These are phyloP conservation scores for Lycodopsis pacificus DNA, from an alignment of 2,797 vertebrate genomes.

Conservation along the genomic window DNA sequence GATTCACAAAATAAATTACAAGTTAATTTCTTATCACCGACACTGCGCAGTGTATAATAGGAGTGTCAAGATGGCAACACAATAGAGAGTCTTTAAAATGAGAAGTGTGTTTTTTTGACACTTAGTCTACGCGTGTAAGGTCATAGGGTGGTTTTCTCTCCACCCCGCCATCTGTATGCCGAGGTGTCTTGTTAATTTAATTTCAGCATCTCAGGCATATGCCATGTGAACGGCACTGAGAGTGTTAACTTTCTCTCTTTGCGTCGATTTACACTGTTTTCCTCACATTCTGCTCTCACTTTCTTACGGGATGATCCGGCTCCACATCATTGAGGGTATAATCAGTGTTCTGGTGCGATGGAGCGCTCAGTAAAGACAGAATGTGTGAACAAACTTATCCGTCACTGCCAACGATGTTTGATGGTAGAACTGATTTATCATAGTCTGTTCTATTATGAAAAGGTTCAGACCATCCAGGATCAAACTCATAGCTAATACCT, in stretches of 20 bases:
- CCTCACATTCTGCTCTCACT: constrained; percentile 57
- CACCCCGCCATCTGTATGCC: constrained; percentile 61
- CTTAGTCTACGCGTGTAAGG: constrained; percentile 52
- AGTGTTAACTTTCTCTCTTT: constrained; percentile 70
- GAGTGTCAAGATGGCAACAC: constrained; percentile 41
- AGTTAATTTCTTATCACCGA: constrained; percentile 29
- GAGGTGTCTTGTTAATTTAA: constrained; percentile 75
- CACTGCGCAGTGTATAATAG: background rate
- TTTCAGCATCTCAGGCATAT: constrained; percentile 66
- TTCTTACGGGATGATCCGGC: constrained; percentile 20
- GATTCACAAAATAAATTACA: constrained; percentile 21
- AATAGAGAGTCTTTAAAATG: constrained; percentile 44
- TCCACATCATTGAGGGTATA: constrained; percentile 20
- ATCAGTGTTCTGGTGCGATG: constrained; percentile 11
- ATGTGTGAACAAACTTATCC: constrained; percentile 3
- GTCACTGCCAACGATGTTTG: constrained; percentile 10
- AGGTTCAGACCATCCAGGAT: constrained; percentile 23
- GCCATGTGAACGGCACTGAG: constrained; percentile 57
- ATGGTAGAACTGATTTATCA: background rate
- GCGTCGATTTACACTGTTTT: constrained; percentile 39
- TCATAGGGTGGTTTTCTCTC: constrained; percentile 65
- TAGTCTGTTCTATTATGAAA: constrained; percentile 10
- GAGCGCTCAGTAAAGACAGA: background rate
- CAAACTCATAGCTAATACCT: constrained; percentile 22
- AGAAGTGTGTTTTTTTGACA: constrained; percentile 50